Percentiles rank a stretch among this genome's conserved stretches.
phyloP scores from a whole-genome alignment of 1,140 invertebrate species.

The Drosophila varians region DNA sequence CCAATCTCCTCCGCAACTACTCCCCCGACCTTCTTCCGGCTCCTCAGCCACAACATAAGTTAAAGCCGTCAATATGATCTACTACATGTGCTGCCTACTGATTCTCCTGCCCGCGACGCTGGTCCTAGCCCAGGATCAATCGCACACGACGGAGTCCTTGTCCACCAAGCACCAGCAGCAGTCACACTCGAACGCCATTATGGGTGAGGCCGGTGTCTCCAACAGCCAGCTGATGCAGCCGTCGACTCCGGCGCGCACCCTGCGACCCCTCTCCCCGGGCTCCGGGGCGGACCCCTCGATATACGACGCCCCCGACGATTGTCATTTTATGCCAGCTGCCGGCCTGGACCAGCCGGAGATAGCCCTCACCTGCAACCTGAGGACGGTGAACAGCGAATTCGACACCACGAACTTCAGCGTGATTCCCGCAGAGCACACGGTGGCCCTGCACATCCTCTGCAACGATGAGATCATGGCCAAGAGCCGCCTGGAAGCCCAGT shows the following conservation, averaged over 20 bases:
- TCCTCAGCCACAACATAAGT: neutral
- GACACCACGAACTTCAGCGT: slow-evolving; percentile 94
- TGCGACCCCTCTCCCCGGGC: slow-evolving; percentile 43
- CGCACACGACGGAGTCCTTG: slow-evolving; percentile 28
- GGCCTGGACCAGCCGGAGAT: slow-evolving; percentile 86
- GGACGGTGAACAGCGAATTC: slow-evolving; percentile 92
- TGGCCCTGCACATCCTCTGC: slow-evolving; percentile 90
- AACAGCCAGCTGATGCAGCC: slow-evolving; percentile 67
- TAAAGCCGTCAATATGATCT: slow-evolving; percentile 24
- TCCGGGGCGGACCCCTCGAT: slow-evolving; percentile 53
- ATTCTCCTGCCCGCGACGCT: slow-evolving; percentile 2
- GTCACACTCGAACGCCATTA: slow-evolving; percentile 77
- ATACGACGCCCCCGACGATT: slow-evolving; percentile 93
- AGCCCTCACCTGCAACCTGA: slow-evolving; percentile 90
- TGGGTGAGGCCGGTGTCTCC: slow-evolving; percentile 78
- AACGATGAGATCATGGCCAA: slow-evolving; percentile 89
- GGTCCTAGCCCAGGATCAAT: slow-evolving; percentile 33
- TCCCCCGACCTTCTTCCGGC: slow-evolving; percentile 8
- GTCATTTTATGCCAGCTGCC: slow-evolving; percentile 83
- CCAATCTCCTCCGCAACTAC: slow-evolving; percentile 12
- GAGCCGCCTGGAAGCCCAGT: slow-evolving; percentile 89
- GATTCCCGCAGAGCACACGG: slow-evolving; percentile 92
- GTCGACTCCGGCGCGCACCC: slow-evolving; percentile 48
- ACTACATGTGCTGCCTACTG: slow-evolving; percentile 18
- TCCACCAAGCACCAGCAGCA: slow-evolving; percentile 51